Evolutionary conservation across 2,888 invertebrate genomes (phyloP), one percentile per base, ranked within the genome.

Genomic region (Cyrtodaria siliqua): DNA sequence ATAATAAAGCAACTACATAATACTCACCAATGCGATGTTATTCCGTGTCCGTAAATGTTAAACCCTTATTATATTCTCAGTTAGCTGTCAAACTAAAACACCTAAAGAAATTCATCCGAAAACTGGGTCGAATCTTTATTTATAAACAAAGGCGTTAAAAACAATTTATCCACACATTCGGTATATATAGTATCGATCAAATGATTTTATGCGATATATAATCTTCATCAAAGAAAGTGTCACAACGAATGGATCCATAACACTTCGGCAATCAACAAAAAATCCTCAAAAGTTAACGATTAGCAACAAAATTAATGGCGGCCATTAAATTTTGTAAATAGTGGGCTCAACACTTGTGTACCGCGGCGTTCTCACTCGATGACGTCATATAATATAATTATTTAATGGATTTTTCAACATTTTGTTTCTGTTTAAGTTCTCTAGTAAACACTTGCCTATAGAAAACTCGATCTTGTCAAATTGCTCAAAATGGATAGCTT

Each of bases 251-350:
- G 55, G 62, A 80, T 80, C 80, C 80, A 80, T 80, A 57, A 52
- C 71, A 63, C 33, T 18, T 18, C 24, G 23, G 56, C 23, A 55
- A 67, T 49, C 20, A 56, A 53, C 20, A 42, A 57, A 79, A 50
- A 70, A 57, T 49, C 24, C 29, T 12, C 18, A 23, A 49, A 64
- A 38, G 55, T 55, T 50, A 62, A 42, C 52, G 59, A 61, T 50
- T 59, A 62, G 63, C 56, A 61, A 67, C 57, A 70, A 67, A 66
- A 33, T 62, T 76, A 73, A 87, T 88, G 89, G 89, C 90, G 85
- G 89, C 90, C 90, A 90, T 89, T 86, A 86, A 86, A 86, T 75
- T 83, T 83, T 66, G 78, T 68, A 66, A 71, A 61, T 63, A 69
- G 79, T 63, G 86, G 87, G 87, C 79, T 84, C 68, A 69, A 79